Percentiles rank a stretch among this genome's conserved stretches.
Evolutionary conservation across 2,797 vertebrate species (phyloP).

Genomic region (Cheirogaleus major): DNA sequence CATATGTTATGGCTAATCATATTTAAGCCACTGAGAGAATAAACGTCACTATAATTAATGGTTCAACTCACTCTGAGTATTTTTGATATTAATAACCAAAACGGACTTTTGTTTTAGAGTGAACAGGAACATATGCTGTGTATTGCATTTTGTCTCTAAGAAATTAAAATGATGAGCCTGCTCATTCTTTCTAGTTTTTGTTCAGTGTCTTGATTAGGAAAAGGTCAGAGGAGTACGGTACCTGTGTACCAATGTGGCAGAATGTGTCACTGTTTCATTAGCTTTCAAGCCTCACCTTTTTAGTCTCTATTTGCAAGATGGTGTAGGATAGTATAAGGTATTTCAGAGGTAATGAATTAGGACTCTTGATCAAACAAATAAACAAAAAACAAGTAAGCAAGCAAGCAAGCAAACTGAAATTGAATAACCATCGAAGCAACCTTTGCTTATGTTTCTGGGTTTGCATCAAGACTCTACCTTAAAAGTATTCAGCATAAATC

Average conservation of each 20-base stretch:
- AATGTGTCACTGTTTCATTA: background rate
- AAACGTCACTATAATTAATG: slow-evolving; percentile 84
- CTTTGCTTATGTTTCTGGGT: slow-evolving; percentile 52
- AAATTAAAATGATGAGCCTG: background rate
- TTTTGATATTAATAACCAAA: slow-evolving; percentile 86
- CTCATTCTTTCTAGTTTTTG: background rate
- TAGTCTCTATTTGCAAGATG: background rate
- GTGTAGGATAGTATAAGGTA: background rate
- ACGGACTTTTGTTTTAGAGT: slow-evolving; percentile 46
- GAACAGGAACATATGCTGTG: background rate
- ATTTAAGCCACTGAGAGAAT: slow-evolving; percentile 73
- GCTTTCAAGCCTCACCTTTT: background rate
- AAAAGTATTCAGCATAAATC: slow-evolving; percentile 27
- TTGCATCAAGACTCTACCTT: slow-evolving; percentile 52
- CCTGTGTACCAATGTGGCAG: background rate
- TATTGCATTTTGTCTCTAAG: slow-evolving; percentile 27
- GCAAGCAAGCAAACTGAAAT: background rate
- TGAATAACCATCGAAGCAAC: slow-evolving; percentile 32
- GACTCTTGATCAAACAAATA: slow-evolving; percentile 25
- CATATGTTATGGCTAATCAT: slow-evolving; percentile 80
- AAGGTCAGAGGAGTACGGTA: background rate
- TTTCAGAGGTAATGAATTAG: background rate
- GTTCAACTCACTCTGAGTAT: slow-evolving; percentile 73
- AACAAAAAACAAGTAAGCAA: background rate
- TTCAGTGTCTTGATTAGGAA: slow-evolving; percentile 12